Evolutionary conservation across 2,113 vertebrate species (phyloP), one percentile per base, ranked within the genome.

Genomic region (Tiliqua scincoides): DNA sequence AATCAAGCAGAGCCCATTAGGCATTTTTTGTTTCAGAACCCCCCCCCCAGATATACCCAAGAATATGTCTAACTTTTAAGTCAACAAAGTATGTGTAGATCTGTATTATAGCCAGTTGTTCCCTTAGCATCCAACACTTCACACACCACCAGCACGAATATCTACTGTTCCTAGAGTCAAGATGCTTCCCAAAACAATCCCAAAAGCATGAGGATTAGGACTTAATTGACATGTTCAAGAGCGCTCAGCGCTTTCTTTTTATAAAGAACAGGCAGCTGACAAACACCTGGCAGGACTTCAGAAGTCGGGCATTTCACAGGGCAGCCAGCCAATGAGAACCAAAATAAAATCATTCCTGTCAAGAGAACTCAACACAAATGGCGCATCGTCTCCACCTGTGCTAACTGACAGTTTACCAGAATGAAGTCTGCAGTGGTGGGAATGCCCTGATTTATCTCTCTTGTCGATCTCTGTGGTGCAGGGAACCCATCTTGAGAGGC

Each of bases 361-460:
- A 77, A 52, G 62, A 59, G 59, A 57, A 87, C 63, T 81, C 89
- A 87, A 70, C 85, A 71, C 20, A 8, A 40, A 87, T 25, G 90
- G 84, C 79, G 57, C 67, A 85, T 85, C 35, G 30, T 37, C 25
- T 85, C 93, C 96, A 97, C 96, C 98, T 98, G 96, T 30, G 93
- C 93, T 90, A 97, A 97, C 98, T 93, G 98, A 95, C 97, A 76
- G 88, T 95, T 87, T 7, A 70, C 97, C 97, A 97, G 97, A 97
- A 96, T 95, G 96, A 90, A 95, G 95, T 68, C 80, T 65, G 68
- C 91, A 67, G 79, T 0, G 86, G 92, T 95, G 95, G 97, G 96
- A 97, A 97, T 97, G 94, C 96, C 97, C 97, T 93, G 4, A 32
- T 82, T 96, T 70, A 95, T 96, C 96, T 88, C 59, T 43, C 14